A percentile compares a stretch with the other conserved stretches of the same genome.
phyloP scores from a whole-genome alignment of 1,140 invertebrate genomes.

The Caenorhabditis elegans region DNA sequence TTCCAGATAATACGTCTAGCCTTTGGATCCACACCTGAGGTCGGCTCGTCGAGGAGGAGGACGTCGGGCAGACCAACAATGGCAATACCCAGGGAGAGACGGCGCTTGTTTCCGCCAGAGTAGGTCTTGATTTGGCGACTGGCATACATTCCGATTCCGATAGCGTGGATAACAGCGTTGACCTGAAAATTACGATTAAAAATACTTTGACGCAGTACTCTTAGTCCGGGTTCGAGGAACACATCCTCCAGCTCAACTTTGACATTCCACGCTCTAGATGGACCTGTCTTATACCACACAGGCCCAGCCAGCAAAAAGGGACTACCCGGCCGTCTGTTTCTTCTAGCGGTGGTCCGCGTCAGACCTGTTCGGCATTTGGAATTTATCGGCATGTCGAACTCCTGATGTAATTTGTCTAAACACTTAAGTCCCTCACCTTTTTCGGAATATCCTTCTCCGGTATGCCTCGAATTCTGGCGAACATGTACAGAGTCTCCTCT shows the following conservation, averaged over 20 bases:
- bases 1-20: slow-evolving; percentile 72
- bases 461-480: slow-evolving; percentile 57
- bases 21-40: slow-evolving; percentile 71
- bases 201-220: too few relatives aligned
- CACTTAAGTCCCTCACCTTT: not conserved
- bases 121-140: slow-evolving; percentile 60
- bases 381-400: too few relatives aligned
- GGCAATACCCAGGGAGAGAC: slow-evolving; percentile 69
- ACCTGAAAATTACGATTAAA: too few relatives aligned
- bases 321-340: too few relatives aligned
- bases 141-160: slow-evolving; percentile 57
- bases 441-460: slow-evolving; percentile 46
- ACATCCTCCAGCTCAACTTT: too few relatives aligned
- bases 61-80: slow-evolving; percentile 58
- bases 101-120: slow-evolving; percentile 74
- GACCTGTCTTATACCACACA: too few relatives aligned
- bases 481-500: slow-evolving; percentile 74
- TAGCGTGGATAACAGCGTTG: slow-evolving; percentile 54
- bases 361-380: too few relatives aligned
- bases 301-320: too few relatives aligned
- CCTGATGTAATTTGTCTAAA: too few relatives aligned
- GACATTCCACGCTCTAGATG: too few relatives aligned
- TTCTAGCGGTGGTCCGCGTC: too few relatives aligned
- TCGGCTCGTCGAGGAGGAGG: slow-evolving; percentile 59
- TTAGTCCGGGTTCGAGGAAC: too few relatives aligned